Evolutionary conservation across 2,797 vertebrate species (phyloP), one percentile per base, ranked within the genome.

Genomic region (Anguilla pacifica): DNA sequence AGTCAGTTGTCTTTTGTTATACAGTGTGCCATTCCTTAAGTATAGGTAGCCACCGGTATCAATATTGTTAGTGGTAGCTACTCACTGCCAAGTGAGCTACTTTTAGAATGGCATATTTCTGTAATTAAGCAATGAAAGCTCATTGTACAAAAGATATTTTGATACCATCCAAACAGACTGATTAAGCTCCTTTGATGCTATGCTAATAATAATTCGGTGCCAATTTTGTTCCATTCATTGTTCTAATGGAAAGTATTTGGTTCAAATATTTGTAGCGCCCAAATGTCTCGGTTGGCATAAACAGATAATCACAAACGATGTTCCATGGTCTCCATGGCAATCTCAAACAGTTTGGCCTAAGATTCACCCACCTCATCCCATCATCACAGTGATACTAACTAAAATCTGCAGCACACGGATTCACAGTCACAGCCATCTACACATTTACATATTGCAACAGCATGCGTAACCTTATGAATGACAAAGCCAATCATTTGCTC

Each of bases 31-130:
- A 74, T 35, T 74, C 70, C 13, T 77, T 19, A 17, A 59, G 35
- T 35, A 77, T 22, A 17, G 22, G 31, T 43, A 77, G 74, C 39
- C 19, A 43, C 74, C 22, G 74, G 35, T 77, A 77, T 77, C 74
- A 77, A 77, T 77, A n/a, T 9, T 28, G 74, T 19, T 43, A 22
- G 43, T 28, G 64, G 51, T 64, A 43, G 46, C 74, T 46, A 83
- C 53, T 83, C 10, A 86, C 90, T 90, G 91, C 88, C 93, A 93
- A 94, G 90, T 84, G 9, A 22, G 59, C 59, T 64, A 87, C 84
- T 85, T 85, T 55, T 25, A 53, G 85, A 83, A 83, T 87, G 86
- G 77, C 85, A 88, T 89, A 70, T 88, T 86, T 92, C 86, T 89
- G 89, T 89, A 90, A 92, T 88, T 88, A 88, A 87, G 91, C 89